phyloP scores from a whole-genome alignment of 1,140 invertebrate species.

The Pseudomyrmex flavicornis region DNA sequence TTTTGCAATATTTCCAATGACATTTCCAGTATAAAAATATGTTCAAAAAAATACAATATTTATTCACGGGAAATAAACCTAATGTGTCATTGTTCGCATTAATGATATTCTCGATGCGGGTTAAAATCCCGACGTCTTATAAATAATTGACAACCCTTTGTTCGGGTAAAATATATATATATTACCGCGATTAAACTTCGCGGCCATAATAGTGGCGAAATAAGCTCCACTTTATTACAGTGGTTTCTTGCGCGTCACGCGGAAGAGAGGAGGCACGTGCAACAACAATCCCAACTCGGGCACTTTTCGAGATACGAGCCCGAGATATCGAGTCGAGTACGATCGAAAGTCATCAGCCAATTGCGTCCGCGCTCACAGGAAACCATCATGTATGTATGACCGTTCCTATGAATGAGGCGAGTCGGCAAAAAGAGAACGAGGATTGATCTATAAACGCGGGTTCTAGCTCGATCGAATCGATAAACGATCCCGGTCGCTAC shows the following conservation, averaged over 20 bases:
- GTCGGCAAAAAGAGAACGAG: neutral
- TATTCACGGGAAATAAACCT: too few relatives aligned
- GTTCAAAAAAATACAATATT: too few relatives aligned
- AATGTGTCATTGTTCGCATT: neutral
- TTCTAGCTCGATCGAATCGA: neutral
- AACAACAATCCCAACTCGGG: constrained; percentile 43
- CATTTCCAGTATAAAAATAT: too few relatives aligned
- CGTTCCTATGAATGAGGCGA: constrained; percentile 27
- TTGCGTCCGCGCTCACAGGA: constrained; percentile 24
- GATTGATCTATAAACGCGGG: neutral
- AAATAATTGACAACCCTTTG: constrained; percentile 5
- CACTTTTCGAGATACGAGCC: neutral
- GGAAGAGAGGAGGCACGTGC: constrained; percentile 33
- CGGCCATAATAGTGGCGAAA: constrained; percentile 11
- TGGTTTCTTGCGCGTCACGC: neutral
- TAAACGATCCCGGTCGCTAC: neutral
- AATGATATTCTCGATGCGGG: neutral
- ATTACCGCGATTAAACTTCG: neutral
- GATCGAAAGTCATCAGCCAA: neutral
- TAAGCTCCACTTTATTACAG: constrained; percentile 18
- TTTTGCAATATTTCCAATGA: too few relatives aligned
- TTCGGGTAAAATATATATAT: constrained; percentile 19
- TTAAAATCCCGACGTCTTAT: neutral
- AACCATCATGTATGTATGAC: constrained; percentile 37
- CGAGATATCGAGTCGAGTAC: neutral